Evolutionary conservation across 2,888 invertebrate species (phyloP), one percentile per base, ranked within the genome.

Genomic region (Lissocephala sabroskyi): DNA sequence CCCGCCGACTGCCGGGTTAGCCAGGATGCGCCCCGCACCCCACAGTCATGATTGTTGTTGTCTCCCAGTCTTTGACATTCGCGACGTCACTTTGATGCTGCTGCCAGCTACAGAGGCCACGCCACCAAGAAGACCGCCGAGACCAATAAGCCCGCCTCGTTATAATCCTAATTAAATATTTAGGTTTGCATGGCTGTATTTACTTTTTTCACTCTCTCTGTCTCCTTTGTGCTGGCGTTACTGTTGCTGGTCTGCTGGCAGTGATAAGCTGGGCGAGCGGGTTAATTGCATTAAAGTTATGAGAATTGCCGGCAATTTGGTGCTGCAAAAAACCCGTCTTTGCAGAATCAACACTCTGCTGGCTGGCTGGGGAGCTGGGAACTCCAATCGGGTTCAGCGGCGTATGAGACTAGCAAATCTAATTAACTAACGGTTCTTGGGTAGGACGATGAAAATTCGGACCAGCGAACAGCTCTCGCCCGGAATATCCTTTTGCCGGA

Each of bases 81-180:
- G 35, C 35, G 46, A 42, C 30, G 45, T 49, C 10, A 41, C 39
- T 49, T 61, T 28, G 52, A 39, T 45, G 50, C 42, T 48, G 36
- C 47, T 46, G 42, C 18, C 56, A 40, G 37, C 49, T 58, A 50
- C 61, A 47, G 45, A n/a, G n/a, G n/a, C n/a, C n/a, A n/a, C n/a
- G n/a, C n/a, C n/a, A 49, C 55, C 65, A 65, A 71, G 71, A 71
- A 71, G 71, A 35, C 35, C 16, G 16, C 16, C 10, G 13, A 23
- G n/a, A 11, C 56, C 64, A 63, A 71, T 71, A 71, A 71, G 73
- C 71, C 61, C 47, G 62, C 59, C 75, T 68, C 73, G 75, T 75
- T 71, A 75, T 71, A 71, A 71, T 75, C 75, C 71, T 71, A 71
- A 71, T 71, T 75, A 71, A 75, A 71, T 71, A 71, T 71, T 71